Percentiles rank a stretch among this genome's conserved stretches.
Conservation (phyloP, 1,140 invertebrate genomes). For the Diprion similis region DNA sequence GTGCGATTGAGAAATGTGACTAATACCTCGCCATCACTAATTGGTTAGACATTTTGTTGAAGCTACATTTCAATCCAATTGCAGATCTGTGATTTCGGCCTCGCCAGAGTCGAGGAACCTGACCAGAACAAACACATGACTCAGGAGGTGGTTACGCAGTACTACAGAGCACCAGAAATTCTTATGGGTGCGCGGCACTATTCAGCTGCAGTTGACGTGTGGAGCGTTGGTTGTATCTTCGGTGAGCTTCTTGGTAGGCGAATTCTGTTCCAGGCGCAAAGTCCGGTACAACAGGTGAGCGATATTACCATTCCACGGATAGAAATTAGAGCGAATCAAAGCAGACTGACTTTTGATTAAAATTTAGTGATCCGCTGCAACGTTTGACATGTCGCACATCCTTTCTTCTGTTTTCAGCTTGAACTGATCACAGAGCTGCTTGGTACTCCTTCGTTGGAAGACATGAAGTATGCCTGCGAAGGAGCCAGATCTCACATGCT, state of each 20-base stretch:
- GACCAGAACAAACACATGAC: conserved; percentile 95
- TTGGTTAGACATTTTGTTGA: conserved; percentile 11
- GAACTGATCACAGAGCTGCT: conserved; percentile 97
- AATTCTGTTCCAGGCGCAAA: conserved; percentile 97
- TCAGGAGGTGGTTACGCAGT: conserved; percentile 98
- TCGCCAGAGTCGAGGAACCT: conserved; percentile 93
- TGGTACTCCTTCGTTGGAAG: conserved; percentile 94
- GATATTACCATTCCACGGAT: not conserved
- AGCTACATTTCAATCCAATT: not conserved
- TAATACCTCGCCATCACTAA: not conserved
- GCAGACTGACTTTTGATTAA: conserved; percentile 3
- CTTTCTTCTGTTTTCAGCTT: conserved; percentile 68
- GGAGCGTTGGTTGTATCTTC: conserved; percentile 99
- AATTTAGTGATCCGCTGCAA: conserved; percentile 15
- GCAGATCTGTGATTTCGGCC: conserved; percentile 97
- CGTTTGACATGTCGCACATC: conserved; percentile 45
- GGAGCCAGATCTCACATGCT: conserved; percentile 94
- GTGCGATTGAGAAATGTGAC: not conserved
- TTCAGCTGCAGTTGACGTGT: conserved; percentile 95
- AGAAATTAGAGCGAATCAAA: not conserved
- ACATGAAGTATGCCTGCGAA: conserved; percentile 96
- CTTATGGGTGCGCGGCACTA: conserved; percentile 98
- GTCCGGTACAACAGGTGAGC: conserved; percentile 88
- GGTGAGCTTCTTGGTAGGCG: conserved; percentile 93
- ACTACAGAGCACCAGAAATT: conserved; percentile 98